Percentiles rank a stretch among this genome's conserved stretches.
Conservation (phyloP, 2,797 vertebrate genomes). For the Lycodopsis pacificus region DNA sequence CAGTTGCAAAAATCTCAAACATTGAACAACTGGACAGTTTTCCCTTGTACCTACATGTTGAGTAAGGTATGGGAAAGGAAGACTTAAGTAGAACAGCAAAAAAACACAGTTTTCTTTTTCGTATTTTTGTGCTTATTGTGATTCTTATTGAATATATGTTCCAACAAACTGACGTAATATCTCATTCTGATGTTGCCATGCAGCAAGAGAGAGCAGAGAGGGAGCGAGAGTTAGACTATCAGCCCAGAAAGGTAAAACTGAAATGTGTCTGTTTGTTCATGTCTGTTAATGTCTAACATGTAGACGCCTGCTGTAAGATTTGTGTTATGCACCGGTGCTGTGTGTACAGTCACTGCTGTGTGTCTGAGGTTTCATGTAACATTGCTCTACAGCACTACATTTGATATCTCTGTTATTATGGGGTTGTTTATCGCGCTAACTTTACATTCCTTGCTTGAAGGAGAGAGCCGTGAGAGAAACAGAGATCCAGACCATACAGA, state of each 20-base stretch:
- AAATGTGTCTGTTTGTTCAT: conserved; percentile 33
- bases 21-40: background rate
- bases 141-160: conserved; percentile 3
- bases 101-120: background rate
- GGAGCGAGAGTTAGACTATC: conserved; percentile 79
- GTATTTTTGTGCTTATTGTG: conserved; percentile 3
- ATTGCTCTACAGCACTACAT: background rate
- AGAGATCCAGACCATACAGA: conserved; percentile 78
- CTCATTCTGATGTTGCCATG: conserved; percentile 62
- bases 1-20: background rate
- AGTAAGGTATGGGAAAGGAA: background rate
- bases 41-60: background rate
- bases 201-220: conserved; percentile 84
- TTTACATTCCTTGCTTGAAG: conserved; percentile 47
- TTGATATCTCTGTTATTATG: conserved; percentile 1
- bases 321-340: conserved; percentile 5
- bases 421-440: background rate
- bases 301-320: background rate
- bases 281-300: conserved; percentile 28
- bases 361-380: conserved; percentile 6
- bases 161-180: conserved; percentile 49
- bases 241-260: conserved; percentile 81
- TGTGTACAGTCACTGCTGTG: conserved; percentile 14
- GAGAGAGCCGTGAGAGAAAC: conserved; percentile 77
- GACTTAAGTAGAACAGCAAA: background rate